A percentile compares a stretch with the other conserved stretches of the same genome.
phyloP scores from a whole-genome alignment of 2,888 invertebrate genomes.

The Achlya flavicornis region DNA sequence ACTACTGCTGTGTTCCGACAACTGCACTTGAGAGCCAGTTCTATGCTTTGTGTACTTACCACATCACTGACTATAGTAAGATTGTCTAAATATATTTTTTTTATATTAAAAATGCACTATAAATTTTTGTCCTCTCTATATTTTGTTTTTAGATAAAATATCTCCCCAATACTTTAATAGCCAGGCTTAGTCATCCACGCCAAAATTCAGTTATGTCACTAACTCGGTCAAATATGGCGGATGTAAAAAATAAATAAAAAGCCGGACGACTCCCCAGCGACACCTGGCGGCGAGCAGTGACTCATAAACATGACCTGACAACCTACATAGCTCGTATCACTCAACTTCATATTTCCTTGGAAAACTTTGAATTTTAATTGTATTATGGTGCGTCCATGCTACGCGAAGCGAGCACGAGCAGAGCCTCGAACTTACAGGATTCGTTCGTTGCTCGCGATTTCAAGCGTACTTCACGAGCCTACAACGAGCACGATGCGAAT shows the following conservation, averaged over 20 bases:
- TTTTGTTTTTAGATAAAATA: not conserved
- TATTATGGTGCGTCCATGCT: too few species aligned
- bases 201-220: not conserved
- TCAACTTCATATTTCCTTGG: not conserved
- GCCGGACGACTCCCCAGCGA: not conserved
- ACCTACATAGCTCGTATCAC: not conserved
- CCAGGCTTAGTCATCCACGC: not conserved
- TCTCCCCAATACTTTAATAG: not conserved
- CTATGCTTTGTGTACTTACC: too few species aligned
- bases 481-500: too few species aligned
- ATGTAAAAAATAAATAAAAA: conserved; percentile 1
- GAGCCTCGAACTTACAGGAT: too few species aligned
- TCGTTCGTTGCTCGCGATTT: too few species aligned
- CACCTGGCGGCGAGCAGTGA: not conserved
- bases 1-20: too few species aligned
- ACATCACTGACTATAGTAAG: too few species aligned
- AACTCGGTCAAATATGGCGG: not conserved
- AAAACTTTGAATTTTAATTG: not conserved
- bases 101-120: too few species aligned
- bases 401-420: too few species aligned
- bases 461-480: too few species aligned
- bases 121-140: not conserved
- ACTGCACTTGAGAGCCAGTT: too few species aligned
- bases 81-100: too few species aligned
- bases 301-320: not conserved